Conservation (phyloP, 2,797 vertebrate species). For the Pteronotus mesoamericanus region DNA sequence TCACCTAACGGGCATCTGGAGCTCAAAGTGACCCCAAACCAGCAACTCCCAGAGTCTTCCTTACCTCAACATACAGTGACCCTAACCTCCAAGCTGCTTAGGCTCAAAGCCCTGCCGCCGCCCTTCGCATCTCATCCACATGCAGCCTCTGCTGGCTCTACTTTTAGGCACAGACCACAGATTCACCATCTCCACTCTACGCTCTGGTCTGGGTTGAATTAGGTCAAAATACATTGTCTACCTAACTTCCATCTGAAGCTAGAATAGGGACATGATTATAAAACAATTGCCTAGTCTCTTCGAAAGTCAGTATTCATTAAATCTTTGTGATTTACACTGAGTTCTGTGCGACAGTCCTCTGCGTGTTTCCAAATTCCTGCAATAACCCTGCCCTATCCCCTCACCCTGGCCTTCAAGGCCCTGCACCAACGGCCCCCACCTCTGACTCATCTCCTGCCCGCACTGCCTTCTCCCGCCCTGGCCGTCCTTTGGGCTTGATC, state of each 20-base stretch:
- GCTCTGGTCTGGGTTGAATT: not conserved
- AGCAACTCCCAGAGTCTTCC: not conserved
- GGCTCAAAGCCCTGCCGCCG: not conserved
- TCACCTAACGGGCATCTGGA: not conserved
- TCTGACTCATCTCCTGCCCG: not conserved
- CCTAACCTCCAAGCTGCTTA: not conserved
- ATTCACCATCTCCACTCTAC: not conserved
- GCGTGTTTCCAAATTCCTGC: not conserved
- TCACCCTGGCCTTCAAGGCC: not conserved
- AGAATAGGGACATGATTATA: not conserved
- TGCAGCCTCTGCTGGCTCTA: not conserved
- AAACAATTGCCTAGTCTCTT: not conserved
- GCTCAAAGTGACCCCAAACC: not conserved
- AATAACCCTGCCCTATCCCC: rapidly evolving
- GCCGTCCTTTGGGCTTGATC: not conserved
- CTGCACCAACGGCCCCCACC: not conserved
- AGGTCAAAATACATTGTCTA: not conserved
- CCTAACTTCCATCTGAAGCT: not conserved
- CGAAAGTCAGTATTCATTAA: not conserved
- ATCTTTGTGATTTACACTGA: not conserved
- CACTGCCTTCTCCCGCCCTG: not conserved
- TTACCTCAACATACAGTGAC: not conserved
- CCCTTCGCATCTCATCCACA: not conserved
- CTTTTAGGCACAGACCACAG: not conserved
- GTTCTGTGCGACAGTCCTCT: not conserved